These are phyloP conservation scores for Acyrthosiphon pisum DNA, from an alignment of 1,140 invertebrate genomes.

Conservation along the genomic window DNA sequence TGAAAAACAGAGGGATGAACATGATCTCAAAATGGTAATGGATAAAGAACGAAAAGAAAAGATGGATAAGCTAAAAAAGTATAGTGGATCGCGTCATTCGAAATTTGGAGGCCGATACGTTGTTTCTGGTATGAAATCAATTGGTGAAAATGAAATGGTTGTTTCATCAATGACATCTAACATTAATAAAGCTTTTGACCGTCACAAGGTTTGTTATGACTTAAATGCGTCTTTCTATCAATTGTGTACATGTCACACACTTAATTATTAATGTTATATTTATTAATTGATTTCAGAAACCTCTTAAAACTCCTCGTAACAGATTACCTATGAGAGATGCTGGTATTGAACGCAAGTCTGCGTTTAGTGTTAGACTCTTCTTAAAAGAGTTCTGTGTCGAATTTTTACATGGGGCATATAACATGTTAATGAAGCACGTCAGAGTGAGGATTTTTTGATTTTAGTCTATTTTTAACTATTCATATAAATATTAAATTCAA, in stretches of 20 bases:
- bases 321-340: constrained; percentile 69
- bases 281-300: constrained; percentile 63
- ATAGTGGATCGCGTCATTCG: constrained; percentile 79
- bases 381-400: constrained; percentile 94
- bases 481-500: neutral
- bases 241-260: neutral
- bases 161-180: constrained; percentile 84
- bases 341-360: constrained; percentile 73
- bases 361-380: constrained; percentile 81
- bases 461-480: neutral
- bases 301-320: constrained; percentile 73
- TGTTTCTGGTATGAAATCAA: constrained; percentile 91
- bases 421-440: constrained; percentile 84
- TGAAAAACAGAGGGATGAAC: constrained; percentile 84
- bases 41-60: constrained; percentile 71
- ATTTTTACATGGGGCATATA: constrained; percentile 90
- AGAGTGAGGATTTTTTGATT: constrained; percentile 65
- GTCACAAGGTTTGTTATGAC: constrained; percentile 52
- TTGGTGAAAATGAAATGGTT: constrained; percentile 89
- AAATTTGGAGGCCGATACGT: constrained; percentile 92
- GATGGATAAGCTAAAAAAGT: constrained; percentile 72
- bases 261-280: neutral
- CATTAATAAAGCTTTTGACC: constrained; percentile 63
- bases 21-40: constrained; percentile 74
- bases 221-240: neutral